Evolutionary conservation across 2,888 invertebrate species (phyloP).

Genomic region (Drosophila acutilabella): DNA sequence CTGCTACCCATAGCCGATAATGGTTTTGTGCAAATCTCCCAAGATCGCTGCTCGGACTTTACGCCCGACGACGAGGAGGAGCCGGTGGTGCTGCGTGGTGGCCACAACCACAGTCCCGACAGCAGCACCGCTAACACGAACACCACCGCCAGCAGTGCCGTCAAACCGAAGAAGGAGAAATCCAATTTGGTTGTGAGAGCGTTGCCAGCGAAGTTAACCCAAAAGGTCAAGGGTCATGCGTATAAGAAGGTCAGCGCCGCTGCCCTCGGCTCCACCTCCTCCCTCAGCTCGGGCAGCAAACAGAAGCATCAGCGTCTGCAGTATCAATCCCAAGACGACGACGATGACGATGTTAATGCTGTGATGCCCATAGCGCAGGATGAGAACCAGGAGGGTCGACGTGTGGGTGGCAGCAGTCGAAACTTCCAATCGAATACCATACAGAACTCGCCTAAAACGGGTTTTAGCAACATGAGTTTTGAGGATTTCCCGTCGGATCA

Average conservation of each 20-base stretch:
- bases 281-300: constrained; percentile 74
- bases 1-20: constrained; percentile 84
- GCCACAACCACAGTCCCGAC: constrained; percentile 19
- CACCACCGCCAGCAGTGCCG: constrained; percentile 26
- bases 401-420: constrained; percentile 40
- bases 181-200: constrained; percentile 83
- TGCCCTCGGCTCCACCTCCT: constrained; percentile 75
- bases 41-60: constrained; percentile 83
- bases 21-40: constrained; percentile 83
- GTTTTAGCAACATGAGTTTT: constrained; percentile 91
- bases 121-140: not conserved
- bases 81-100: constrained; percentile 81
- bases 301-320: constrained; percentile 81
- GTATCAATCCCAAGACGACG: constrained; percentile 78
- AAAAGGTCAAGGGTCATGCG: constrained; percentile 84
- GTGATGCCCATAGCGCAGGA: constrained; percentile 18
- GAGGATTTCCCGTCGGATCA: constrained; percentile 91
- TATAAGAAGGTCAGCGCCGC: constrained; percentile 83
- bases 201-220: constrained; percentile 84
- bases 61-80: constrained; percentile 85
- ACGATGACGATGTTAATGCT: constrained; percentile 71
- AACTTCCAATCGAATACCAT: constrained; percentile 84
- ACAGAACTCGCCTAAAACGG: constrained; percentile 85
- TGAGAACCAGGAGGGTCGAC: constrained; percentile 56
- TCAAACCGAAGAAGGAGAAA: constrained; percentile 84